These are phyloP conservation scores for Dicaeum eximium DNA, from an alignment of 2,113 vertebrate genomes.

Conservation along the genomic window DNA sequence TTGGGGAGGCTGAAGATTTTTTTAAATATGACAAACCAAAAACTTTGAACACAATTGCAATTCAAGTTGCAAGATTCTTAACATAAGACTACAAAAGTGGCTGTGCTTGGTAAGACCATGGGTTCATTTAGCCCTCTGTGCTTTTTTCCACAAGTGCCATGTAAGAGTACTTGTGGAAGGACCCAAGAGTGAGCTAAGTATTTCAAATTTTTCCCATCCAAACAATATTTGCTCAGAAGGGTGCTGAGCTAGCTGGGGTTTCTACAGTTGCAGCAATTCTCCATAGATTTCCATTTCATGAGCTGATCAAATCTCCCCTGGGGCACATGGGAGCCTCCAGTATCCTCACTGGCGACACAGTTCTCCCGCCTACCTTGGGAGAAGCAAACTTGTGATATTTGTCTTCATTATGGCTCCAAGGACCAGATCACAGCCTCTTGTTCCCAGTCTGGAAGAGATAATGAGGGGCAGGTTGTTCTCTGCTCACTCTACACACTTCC, in stretches of 20 bases:
- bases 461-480: not conserved
- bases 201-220: not conserved
- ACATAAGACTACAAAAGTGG: not conserved
- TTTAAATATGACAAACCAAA: not conserved
- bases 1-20: not conserved
- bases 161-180: not conserved
- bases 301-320: not conserved
- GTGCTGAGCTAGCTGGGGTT: not conserved
- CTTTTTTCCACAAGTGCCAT: not conserved
- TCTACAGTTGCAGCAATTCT: not conserved
- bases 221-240: not conserved
- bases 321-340: not conserved
- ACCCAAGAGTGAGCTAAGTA: not conserved
- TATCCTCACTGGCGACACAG: not conserved
- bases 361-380: not conserved
- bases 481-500: not conserved
- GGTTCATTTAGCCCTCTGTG: not conserved
- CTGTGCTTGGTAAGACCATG: not conserved
- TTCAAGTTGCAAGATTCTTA: not conserved
- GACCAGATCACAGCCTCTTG: not conserved
- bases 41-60: not conserved
- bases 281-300: not conserved
- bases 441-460: not conserved
- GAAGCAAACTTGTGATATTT: not conserved
- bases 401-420: not conserved